Evolutionary conservation across 2,888 invertebrate genomes (phyloP), one percentile per base, ranked within the genome.

Genomic region (Fabriciana adippe): DNA sequence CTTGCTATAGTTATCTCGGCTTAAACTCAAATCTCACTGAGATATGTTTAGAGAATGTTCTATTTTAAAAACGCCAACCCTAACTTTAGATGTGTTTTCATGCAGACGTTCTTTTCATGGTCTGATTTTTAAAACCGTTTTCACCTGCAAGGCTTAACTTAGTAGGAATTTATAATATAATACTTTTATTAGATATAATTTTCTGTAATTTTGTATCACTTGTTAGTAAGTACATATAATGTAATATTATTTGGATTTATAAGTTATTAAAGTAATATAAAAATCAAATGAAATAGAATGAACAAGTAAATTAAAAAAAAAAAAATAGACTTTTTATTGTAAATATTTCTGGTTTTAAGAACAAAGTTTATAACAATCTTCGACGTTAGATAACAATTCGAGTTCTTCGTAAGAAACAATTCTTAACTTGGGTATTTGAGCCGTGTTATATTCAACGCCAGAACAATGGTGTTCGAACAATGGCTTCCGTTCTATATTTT

Each of bases 401-500:
- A 59, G 26, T 59, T 21, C 47, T 48, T 4, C n/a, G 57, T 57
- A 57, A 47, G 35, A 41, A 21, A 11, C 18, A 47, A 45, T 57
- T 57, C 45, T 15, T 57, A 47, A 57, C 35, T 55, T 31, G 55
- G 31, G n/a, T 59, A 59, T 59, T 59, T 59, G 57, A 59, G 47
- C 26, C 47, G 57, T 65, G 65, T 55, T 63, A 60, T 61, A 65
- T 64, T 69, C 64, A 66, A 64, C 61, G 64, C 31, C 35, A 64
- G 63, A 73, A 73, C 73, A 73, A 73, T 73, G 67, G 64, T 41
- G 26, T 64, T 67, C 70, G n/a, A 67, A 71, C 71, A 71, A 71
- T 69, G 56, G 68, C 61, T 50, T 45, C 45, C 57, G 31, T 65
- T 65, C 57, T 65, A 56, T 21, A 57, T 56, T 21, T 48, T 53